Evolutionary conservation across 2,888 invertebrate genomes (phyloP).

Genomic region (Dione vanillae): DNA sequence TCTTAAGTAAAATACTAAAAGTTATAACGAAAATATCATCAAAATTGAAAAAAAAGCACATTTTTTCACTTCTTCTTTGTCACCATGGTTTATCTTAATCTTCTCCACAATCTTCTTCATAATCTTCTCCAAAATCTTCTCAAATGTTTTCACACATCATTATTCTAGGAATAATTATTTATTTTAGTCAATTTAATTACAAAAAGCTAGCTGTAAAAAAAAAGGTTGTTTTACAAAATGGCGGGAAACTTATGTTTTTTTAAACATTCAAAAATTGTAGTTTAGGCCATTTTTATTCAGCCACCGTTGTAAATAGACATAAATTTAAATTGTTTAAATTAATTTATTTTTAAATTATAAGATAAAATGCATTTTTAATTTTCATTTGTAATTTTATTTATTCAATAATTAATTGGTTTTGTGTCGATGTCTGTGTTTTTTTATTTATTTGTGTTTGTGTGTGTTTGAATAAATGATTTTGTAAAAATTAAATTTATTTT

Average conservation of each 20-base stretch:
- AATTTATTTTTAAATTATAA: constrained; percentile 2
- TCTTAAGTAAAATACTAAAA: neutral
- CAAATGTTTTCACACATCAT: neutral
- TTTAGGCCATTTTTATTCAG: constrained; percentile 9
- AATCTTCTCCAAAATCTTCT: neutral
- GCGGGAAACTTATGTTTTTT: too few species aligned
- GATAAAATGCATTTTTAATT: constrained; percentile 8
- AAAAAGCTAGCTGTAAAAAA: neutral
- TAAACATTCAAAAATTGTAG: too few species aligned
- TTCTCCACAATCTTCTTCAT: too few species aligned
- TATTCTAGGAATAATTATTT: neutral
- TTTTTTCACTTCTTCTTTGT: too few species aligned
- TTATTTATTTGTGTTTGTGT: neutral
- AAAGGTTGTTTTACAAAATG: constrained; percentile 7
- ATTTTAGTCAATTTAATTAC: constrained; percentile 3
- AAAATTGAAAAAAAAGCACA: too few species aligned
- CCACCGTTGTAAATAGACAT: constrained; percentile 9
- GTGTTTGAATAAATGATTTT: constrained; percentile 12
- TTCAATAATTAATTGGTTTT: neutral
- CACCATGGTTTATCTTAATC: too few species aligned
- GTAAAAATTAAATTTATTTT: neutral
- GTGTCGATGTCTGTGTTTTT: neutral
- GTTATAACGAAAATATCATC: neutral
- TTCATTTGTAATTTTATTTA: neutral
- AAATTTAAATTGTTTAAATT: too few species aligned